These are phyloP conservation scores for Thumatha senex DNA, from an alignment of 2,888 invertebrate species.

Conservation along the genomic window DNA sequence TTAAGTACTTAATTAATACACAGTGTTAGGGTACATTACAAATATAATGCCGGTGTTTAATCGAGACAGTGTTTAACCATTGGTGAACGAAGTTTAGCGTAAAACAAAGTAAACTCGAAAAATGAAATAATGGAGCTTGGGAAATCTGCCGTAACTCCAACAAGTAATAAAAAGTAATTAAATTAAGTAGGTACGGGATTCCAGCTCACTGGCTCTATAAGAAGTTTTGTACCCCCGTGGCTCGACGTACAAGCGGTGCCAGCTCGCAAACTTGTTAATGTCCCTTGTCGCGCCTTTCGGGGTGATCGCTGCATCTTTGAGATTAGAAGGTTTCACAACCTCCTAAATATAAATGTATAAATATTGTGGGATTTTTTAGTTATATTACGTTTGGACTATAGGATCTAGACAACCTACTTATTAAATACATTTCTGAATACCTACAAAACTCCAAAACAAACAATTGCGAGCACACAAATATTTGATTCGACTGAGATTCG, in stretches of 20 bases:
- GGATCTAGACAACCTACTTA: too few species aligned
- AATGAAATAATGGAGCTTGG: conserved; percentile 12
- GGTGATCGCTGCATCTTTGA: background rate
- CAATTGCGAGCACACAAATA: too few species aligned
- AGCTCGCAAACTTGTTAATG: background rate
- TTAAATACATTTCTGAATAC: too few species aligned
- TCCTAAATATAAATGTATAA: too few species aligned
- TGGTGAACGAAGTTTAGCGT: conserved; percentile 5
- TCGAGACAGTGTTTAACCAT: conserved; percentile 8
- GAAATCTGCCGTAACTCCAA: conserved; percentile 21
- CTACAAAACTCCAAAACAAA: too few species aligned
- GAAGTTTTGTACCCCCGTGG: background rate
- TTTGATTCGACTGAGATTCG: too few species aligned
- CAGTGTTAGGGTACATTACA: background rate
- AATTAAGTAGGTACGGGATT: conserved; percentile 18
- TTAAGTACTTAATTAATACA: background rate
- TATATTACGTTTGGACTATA: too few species aligned
- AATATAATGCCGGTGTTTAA: conserved; percentile 8
- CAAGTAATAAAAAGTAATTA: conserved; percentile 29
- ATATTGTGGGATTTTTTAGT: too few species aligned
- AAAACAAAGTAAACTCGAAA: conserved; percentile 21
- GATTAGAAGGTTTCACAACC: too few species aligned
- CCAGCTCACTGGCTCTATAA: conserved; percentile 13
- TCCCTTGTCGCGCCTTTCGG: background rate
- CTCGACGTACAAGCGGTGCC: background rate